Percentiles rank a stretch among this genome's conserved stretches.
These are phyloP conservation scores for Epirrhoe alternata DNA, from an alignment of 2,888 invertebrate genomes.

Conservation along the genomic window DNA sequence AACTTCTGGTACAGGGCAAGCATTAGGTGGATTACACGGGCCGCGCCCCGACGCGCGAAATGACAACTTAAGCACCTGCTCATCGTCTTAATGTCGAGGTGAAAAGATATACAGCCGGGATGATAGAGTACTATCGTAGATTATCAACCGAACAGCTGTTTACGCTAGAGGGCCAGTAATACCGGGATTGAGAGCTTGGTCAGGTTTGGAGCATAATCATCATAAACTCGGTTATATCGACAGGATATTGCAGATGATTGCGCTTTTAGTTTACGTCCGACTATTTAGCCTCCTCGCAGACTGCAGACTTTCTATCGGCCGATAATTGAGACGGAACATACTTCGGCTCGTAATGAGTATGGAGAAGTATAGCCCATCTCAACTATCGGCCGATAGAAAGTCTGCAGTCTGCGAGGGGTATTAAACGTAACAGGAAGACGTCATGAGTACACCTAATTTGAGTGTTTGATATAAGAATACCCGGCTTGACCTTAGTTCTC, in stretches of 20 bases:
- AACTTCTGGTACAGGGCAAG: slow-evolving; percentile 53
- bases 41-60: slow-evolving; percentile 65
- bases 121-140: slow-evolving; percentile 62
- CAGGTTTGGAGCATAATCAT: neutral
- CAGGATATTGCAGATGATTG: neutral
- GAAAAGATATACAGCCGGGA: slow-evolving; percentile 57
- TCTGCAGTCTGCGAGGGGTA: too few species aligned
- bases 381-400: too few species aligned
- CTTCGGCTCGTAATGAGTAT: too few species aligned
- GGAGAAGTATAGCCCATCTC: too few species aligned
- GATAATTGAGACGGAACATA: too few species aligned
- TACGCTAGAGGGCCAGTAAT: slow-evolving; percentile 13
- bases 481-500: too few species aligned
- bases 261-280: too few species aligned
- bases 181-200: neutral
- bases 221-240: neutral
- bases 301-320: too few species aligned
- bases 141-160: slow-evolving; percentile 48
- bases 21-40: slow-evolving; percentile 76
- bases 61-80: slow-evolving; percentile 80
- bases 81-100: slow-evolving; percentile 71
- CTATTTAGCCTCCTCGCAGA: too few species aligned
- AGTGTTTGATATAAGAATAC: too few species aligned
- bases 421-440: too few species aligned
- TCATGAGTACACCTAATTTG: too few species aligned